Percentiles rank a stretch among this genome's conserved stretches.
phyloP scores from a whole-genome alignment of 2,888 invertebrate genomes.

The Rotaria macrura region DNA sequence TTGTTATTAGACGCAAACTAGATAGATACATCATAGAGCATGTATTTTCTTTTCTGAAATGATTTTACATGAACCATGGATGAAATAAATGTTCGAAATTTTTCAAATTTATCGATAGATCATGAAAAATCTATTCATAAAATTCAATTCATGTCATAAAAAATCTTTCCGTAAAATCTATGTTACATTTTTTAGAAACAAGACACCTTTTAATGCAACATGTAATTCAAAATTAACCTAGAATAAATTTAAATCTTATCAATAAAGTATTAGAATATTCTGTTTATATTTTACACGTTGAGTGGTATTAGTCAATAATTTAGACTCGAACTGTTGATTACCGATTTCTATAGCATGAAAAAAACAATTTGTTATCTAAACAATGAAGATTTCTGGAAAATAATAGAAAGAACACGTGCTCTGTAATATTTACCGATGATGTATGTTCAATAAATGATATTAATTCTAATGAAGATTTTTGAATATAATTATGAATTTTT shows the following conservation, averaged over 20 bases:
- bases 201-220: neutral
- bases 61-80: neutral
- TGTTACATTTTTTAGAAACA: neutral
- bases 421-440: neutral
- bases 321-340: too few relatives aligned
- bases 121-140: neutral
- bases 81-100: neutral
- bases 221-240: neutral
- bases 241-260: neutral
- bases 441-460: neutral
- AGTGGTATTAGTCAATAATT: too few relatives aligned
- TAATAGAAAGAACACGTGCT: neutral
- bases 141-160: neutral
- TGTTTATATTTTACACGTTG: too few relatives aligned
- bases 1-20: neutral
- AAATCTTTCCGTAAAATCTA: neutral
- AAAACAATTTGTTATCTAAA: neutral
- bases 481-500: neutral
- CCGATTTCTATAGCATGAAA: neutral
- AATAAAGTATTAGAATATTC: too few relatives aligned
- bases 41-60: neutral
- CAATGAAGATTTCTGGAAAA: neutral
- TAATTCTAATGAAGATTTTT: neutral
- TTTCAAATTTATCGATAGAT: neutral
- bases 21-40: neutral